Percentiles rank a stretch among this genome's conserved stretches.
Conservation (phyloP, 2,113 vertebrate species). For the Sphaerodactylus townsendi region DNA sequence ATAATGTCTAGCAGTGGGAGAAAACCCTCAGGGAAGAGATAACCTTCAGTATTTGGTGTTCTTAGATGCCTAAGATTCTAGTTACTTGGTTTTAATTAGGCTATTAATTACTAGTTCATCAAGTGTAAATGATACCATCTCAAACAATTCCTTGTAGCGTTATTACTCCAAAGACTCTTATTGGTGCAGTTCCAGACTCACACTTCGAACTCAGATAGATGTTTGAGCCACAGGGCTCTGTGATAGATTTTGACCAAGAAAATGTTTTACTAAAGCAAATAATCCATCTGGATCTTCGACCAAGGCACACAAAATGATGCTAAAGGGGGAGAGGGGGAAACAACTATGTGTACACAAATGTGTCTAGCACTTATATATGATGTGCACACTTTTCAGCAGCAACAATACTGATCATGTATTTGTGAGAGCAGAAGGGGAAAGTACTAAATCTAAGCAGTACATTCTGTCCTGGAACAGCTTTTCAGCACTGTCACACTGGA, state of each 20-base stretch:
- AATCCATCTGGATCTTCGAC: background rate
- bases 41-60: slow-evolving; percentile 18
- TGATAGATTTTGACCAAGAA: background rate
- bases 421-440: background rate
- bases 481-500: background rate
- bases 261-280: background rate
- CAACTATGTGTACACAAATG: background rate
- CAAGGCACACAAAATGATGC: background rate
- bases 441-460: background rate
- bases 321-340: background rate
- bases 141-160: background rate
- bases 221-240: background rate
- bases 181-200: background rate
- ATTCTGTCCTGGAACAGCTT: background rate
- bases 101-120: background rate
- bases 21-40: slow-evolving; percentile 32
- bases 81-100: slow-evolving; percentile 40
- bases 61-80: background rate
- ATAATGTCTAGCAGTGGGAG: slow-evolving; percentile 36
- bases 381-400: background rate
- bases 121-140: slow-evolving; percentile 5
- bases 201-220: background rate
- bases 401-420: background rate
- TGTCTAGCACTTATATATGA: background rate
- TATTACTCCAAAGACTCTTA: background rate